Evolutionary conservation across 2,888 invertebrate species (phyloP).

Genomic region (Drosophila paranaensis): DNA sequence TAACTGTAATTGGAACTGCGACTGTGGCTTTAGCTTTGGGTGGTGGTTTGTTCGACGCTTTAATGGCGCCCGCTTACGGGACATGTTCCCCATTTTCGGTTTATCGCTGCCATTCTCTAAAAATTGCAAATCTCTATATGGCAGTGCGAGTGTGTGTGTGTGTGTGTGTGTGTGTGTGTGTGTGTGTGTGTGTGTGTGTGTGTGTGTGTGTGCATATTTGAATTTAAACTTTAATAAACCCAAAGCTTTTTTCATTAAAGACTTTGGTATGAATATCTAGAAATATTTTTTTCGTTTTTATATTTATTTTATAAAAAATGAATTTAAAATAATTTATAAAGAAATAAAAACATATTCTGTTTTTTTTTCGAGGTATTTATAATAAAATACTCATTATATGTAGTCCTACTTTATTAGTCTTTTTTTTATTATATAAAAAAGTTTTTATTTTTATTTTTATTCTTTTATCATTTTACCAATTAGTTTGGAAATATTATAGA

Average conservation of each 20-base stretch:
- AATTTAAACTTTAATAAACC: background rate
- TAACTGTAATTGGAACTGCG: constrained; percentile 74
- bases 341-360: too few relatives aligned
- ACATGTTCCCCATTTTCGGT: constrained; percentile 26
- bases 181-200: background rate
- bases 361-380: too few relatives aligned
- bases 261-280: background rate
- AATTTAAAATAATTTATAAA: too few relatives aligned
- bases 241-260: background rate
- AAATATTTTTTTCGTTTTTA: background rate
- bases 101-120: constrained; percentile 19
- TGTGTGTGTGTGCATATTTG: background rate
- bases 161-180: background rate
- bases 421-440: too few relatives aligned
- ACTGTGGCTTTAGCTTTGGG: constrained; percentile 62
- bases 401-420: too few relatives aligned
- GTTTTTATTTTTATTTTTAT: too few relatives aligned
- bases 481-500: too few relatives aligned
- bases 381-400: too few relatives aligned
- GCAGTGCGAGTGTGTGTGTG: background rate
- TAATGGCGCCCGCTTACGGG: constrained; percentile 61
- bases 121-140: constrained; percentile 16
- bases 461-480: background rate
- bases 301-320: too few relatives aligned
- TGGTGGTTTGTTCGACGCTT: constrained; percentile 52